phyloP scores from a whole-genome alignment of 2,888 invertebrate species.

The Tuta absoluta region DNA sequence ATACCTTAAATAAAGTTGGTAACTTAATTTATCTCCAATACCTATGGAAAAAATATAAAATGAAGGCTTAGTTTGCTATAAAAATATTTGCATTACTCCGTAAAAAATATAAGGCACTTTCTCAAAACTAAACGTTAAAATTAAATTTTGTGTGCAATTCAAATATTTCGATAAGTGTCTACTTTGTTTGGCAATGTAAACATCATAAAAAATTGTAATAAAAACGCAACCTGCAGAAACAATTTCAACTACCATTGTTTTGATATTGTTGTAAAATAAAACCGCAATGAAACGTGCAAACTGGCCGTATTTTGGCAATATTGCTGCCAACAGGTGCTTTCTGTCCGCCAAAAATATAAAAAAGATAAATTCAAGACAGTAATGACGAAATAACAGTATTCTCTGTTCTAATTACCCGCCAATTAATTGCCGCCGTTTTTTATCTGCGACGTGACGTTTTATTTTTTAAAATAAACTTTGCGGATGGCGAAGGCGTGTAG shows the following conservation, averaged over 20 bases:
- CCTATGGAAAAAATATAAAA: no score
- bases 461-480: conserved; percentile 13
- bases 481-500: conserved; percentile 8
- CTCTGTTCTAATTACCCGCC: conserved; percentile 15
- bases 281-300: conserved; percentile 3
- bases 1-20: no score
- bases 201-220: neutral
- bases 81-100: no score
- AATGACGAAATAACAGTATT: neutral
- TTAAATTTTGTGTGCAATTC: neutral
- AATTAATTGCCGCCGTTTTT: conserved; percentile 15
- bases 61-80: no score
- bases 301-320: conserved; percentile 11
- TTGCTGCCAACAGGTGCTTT: conserved; percentile 5
- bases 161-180: conserved; percentile 1
- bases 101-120: neutral
- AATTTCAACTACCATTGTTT: neutral
- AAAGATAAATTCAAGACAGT: conserved; percentile 10
- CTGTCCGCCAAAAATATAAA: conserved; percentile 3
- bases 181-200: neutral
- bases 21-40: no score
- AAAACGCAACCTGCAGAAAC: conserved; percentile 3
- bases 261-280: conserved; percentile 7
- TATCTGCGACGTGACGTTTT: conserved; percentile 20
- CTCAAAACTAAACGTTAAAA: neutral